These are phyloP conservation scores for Drosophila subobscura DNA, from an alignment of 1,140 invertebrate species.

Conservation along the genomic window DNA sequence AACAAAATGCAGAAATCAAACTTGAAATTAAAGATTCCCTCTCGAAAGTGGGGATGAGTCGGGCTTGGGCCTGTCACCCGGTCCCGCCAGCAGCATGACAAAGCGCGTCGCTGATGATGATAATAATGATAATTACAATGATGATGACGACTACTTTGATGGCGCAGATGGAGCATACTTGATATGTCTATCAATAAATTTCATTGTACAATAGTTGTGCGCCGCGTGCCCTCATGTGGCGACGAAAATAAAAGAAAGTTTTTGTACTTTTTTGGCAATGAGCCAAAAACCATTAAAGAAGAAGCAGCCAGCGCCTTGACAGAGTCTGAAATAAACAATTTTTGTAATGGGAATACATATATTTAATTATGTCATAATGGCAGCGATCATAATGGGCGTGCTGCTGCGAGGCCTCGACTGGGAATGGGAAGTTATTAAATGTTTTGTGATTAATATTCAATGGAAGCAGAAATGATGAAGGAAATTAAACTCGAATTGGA, in stretches of 20 bases:
- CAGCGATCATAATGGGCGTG: conserved; percentile 26
- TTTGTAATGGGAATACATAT: conserved; percentile 46
- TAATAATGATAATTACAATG: conserved; percentile 23
- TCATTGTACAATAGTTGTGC: conserved; percentile 53
- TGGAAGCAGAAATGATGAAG: too few relatives aligned
- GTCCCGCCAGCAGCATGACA: conserved; percentile 21
- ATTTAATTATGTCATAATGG: conserved; percentile 64
- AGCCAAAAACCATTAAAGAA: conserved; percentile 10
- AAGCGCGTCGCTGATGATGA: conserved; percentile 21
- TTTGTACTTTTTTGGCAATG: conserved; percentile 36
- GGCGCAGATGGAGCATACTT: conserved; percentile 39
- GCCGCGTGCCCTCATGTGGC: conserved; percentile 32
- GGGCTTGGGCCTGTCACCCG: conserved; percentile 30
- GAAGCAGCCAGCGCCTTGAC: conserved; percentile 26
- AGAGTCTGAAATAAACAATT: conserved; percentile 27
- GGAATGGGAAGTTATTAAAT: not conserved
- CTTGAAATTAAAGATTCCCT: conserved; percentile 37
- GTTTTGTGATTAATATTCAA: too few relatives aligned
- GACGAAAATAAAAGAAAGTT: conserved; percentile 72
- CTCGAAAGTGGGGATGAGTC: too few relatives aligned
- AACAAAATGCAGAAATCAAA: conserved; percentile 28
- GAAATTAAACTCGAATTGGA: too few relatives aligned
- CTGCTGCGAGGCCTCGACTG: conserved; percentile 20
- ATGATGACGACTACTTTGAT: conserved; percentile 35
- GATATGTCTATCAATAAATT: conserved; percentile 65